Percentiles rank a stretch among this genome's conserved stretches.
Evolutionary conservation across 2,888 invertebrate genomes (phyloP).

Genomic region (Ferrisia virgata): DNA sequence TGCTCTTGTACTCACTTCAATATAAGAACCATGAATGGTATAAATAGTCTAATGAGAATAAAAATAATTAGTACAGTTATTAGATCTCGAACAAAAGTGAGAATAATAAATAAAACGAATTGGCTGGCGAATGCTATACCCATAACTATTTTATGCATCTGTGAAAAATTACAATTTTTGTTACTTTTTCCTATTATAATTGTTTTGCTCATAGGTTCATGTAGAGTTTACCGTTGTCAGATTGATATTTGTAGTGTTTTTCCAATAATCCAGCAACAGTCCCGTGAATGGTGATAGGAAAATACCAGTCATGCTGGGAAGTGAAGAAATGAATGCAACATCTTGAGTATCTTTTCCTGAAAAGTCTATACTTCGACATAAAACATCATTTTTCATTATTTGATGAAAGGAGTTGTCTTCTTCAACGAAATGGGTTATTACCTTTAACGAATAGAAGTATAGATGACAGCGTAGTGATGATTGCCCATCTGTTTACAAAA

Average conservation of each 20-base stretch:
- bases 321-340: neutral
- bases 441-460: neutral
- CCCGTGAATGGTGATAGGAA: neutral
- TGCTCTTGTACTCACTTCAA: neutral
- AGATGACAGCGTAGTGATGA: too few relatives aligned
- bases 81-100: neutral
- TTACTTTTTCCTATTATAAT: too few relatives aligned
- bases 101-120: neutral
- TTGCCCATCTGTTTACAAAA: neutral
- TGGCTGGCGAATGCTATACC: neutral
- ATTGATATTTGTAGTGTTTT: neutral
- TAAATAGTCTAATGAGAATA: neutral
- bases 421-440: too few relatives aligned
- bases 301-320: neutral
- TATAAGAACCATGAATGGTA: neutral
- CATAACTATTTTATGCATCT: neutral
- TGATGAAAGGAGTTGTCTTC: too few relatives aligned
- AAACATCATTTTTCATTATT: too few relatives aligned
- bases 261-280: neutral
- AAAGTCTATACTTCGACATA: neutral
- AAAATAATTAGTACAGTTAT: neutral
- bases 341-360: neutral
- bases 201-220: neutral
- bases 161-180: neutral
- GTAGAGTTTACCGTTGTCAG: neutral